Percentiles rank a stretch among this genome's conserved stretches.
Conservation (phyloP, 2,888 invertebrate species). For the Altica lythri region DNA sequence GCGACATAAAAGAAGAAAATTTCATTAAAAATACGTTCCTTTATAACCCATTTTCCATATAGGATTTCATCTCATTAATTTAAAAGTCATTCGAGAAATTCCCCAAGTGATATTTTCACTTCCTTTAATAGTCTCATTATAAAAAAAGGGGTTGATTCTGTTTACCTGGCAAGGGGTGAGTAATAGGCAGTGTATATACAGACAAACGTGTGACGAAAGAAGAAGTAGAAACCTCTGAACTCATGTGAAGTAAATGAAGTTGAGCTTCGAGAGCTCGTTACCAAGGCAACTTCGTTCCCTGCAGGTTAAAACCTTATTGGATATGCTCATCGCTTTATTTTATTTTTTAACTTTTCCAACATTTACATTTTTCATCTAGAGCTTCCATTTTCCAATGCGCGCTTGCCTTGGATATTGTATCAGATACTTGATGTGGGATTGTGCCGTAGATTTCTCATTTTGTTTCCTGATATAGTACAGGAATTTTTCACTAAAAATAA, state of each 20-base stretch:
- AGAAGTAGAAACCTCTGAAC: conserved; percentile 31
- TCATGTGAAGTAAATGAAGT: conserved; percentile 52
- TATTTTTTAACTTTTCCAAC: conserved; percentile 54
- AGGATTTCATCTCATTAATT: conserved; percentile 31
- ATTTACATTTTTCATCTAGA: conserved; percentile 55
- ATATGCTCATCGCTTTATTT: conserved; percentile 58
- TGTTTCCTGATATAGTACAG: conserved; percentile 16
- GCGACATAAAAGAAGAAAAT: too few species aligned
- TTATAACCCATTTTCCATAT: too few species aligned
- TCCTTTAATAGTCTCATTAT: conserved; percentile 29
- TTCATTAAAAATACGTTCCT: too few species aligned
- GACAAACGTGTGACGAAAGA: conserved; percentile 25
- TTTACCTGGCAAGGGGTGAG: conserved; percentile 24
- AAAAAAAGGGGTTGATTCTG: conserved; percentile 29
- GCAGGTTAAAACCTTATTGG: conserved; percentile 59
- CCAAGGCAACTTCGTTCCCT: conserved; percentile 55
- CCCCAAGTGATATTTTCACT: conserved; percentile 30
- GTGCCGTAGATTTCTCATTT: conserved; percentile 9
- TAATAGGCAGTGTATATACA: conserved; percentile 13
- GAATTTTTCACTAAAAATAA: too few species aligned
- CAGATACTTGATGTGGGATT: conserved; percentile 32
- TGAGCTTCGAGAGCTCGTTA: conserved; percentile 50
- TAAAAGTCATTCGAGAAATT: conserved; percentile 23
- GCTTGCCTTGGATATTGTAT: conserved; percentile 49
- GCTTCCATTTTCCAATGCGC: conserved; percentile 54